Conservation (phyloP, 2,113 vertebrate species). For the Phoxinus phoxinus region DNA sequence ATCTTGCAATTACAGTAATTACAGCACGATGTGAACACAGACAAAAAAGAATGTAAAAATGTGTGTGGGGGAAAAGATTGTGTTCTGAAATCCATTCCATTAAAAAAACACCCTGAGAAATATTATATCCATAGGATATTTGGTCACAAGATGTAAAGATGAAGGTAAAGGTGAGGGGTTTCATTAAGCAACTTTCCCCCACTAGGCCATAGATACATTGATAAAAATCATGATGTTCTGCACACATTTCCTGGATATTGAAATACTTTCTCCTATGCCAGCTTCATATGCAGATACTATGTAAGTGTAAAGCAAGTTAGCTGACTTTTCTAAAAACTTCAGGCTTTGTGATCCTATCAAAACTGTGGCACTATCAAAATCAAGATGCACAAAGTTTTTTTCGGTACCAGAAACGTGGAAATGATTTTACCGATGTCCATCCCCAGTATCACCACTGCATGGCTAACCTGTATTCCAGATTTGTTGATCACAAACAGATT, state of each 20-base stretch:
- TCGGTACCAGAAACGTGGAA: background rate
- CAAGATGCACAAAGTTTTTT: background rate
- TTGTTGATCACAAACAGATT: background rate
- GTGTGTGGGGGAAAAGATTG: background rate
- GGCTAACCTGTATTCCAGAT: background rate
- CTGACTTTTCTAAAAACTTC: background rate
- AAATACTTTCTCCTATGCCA: background rate
- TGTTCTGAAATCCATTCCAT: background rate
- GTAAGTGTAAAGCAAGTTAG: background rate
- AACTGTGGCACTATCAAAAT: background rate
- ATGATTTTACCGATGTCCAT: too few species aligned
- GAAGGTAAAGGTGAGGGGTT: background rate
- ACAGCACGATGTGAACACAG: background rate
- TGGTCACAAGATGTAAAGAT: background rate
- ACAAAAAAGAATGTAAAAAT: background rate
- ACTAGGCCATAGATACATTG: background rate
- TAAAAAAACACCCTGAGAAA: background rate
- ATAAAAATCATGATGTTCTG: background rate
- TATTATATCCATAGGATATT: background rate
- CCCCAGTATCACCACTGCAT: background rate
- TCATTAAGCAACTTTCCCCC: background rate
- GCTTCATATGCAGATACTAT: background rate
- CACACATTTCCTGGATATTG: background rate
- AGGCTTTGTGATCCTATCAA: background rate
- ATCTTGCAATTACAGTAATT: conserved; percentile 1